Conservation (phyloP, 2,113 vertebrate genomes). For the Ondatra zibethicus region DNA sequence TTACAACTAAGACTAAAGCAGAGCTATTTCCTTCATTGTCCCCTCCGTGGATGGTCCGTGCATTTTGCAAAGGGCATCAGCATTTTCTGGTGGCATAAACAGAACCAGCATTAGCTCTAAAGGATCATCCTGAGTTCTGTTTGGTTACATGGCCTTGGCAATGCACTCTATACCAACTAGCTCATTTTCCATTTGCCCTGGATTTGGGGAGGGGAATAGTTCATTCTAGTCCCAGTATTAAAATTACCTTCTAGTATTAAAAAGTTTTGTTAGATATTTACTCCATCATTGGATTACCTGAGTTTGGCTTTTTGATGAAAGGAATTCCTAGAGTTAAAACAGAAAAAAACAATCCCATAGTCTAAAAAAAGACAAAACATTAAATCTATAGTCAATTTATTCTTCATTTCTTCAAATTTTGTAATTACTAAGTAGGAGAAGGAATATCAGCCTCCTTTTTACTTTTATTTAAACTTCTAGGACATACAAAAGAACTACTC, state of each 20-base stretch:
- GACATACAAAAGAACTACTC: not conserved
- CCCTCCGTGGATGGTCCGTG: not conserved
- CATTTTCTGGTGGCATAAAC: not conserved
- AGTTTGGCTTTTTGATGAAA: not conserved
- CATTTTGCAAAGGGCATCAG: not conserved
- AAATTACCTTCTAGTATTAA: not conserved
- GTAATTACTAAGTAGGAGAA: not conserved
- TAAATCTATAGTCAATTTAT: not conserved
- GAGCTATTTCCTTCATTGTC: not conserved
- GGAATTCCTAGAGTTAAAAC: not conserved
- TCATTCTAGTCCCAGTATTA: not conserved
- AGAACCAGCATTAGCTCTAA: not conserved
- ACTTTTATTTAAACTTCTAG: slow-evolving; percentile 15
- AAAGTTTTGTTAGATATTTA: not conserved
- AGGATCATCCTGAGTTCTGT: not conserved
- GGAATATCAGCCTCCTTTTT: not conserved
- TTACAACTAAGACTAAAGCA: not conserved
- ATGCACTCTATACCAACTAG: not conserved
- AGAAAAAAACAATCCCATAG: not conserved
- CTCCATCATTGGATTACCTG: not conserved
- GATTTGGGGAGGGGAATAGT: no score
- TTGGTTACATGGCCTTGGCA: not conserved
- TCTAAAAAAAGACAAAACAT: slow-evolving; percentile 1
- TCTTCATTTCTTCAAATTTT: slow-evolving; percentile 8
- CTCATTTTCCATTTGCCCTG: not conserved